Conservation (phyloP, 53 echinoderm and acorn worm species). For the Patiria pectinifera region DNA sequence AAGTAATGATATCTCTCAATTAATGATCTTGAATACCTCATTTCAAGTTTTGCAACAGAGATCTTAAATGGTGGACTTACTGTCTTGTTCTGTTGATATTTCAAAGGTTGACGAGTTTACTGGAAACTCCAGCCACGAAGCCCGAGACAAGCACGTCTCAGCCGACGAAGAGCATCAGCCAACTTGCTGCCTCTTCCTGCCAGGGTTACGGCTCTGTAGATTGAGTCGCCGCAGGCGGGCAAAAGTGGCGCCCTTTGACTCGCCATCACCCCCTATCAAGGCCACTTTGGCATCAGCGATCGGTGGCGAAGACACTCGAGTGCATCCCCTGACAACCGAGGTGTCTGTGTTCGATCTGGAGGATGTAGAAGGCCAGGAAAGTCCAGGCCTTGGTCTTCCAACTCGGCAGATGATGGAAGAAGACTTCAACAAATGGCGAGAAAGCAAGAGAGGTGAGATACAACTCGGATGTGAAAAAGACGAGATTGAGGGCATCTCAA, state of each 20-base stretch:
- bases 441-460: neutral
- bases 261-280: neutral
- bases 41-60: too few species aligned
- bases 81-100: neutral
- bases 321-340: neutral
- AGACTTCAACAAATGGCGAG: neutral
- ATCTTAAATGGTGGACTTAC: too few species aligned
- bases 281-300: neutral
- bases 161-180: neutral
- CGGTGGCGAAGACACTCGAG: neutral
- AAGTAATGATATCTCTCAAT: neutral
- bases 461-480: neutral
- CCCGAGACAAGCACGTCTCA: neutral
- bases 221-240: conserved; percentile 38
- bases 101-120: neutral
- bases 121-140: neutral
- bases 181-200: conserved; percentile 25
- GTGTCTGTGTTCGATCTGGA: conserved; percentile 14
- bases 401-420: neutral
- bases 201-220: neutral
- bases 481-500: neutral
- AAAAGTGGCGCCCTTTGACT: neutral
- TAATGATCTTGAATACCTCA: too few species aligned
- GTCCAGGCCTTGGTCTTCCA: conserved; percentile 9
- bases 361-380: neutral